These are phyloP conservation scores for Pseudotriccus pelzelni DNA, from an alignment of 2,797 vertebrate genomes.

Conservation along the genomic window DNA sequence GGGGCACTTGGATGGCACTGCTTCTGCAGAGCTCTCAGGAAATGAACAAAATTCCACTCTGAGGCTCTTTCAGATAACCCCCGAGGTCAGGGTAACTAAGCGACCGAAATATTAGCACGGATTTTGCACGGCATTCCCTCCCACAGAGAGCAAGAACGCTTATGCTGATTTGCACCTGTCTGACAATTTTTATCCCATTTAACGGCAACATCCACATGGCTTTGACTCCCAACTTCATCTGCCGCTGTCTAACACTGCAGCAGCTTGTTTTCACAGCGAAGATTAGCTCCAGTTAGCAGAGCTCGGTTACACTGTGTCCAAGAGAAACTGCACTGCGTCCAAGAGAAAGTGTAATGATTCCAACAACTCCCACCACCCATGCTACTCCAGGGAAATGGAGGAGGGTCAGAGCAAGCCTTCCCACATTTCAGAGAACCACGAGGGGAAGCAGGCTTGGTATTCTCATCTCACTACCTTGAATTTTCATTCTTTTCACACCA, in stretches of 20 bases:
- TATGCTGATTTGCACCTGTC: neutral
- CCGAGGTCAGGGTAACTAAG: conserved; percentile 53
- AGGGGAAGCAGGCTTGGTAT: neutral
- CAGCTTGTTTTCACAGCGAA: neutral
- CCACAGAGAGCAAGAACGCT: neutral
- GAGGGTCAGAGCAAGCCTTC: neutral
- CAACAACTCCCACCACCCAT: neutral
- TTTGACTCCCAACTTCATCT: neutral
- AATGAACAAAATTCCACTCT: conserved; percentile 52
- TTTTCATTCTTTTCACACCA: conserved; percentile 66
- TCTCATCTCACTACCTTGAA: conserved; percentile 51
- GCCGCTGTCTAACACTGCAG: neutral
- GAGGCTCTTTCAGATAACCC: conserved; percentile 61
- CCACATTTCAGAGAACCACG: neutral
- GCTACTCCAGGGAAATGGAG: neutral
- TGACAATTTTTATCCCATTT: conserved; percentile 3
- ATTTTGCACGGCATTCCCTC: conserved; percentile 13
- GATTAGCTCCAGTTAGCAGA: neutral
- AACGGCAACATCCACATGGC: neutral
- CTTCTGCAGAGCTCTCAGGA: conserved; percentile 43
- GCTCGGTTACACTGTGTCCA: neutral
- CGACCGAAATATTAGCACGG: neutral
- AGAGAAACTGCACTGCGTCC: neutral
- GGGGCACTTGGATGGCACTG: neutral
- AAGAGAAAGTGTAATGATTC: neutral